These are phyloP conservation scores for Pristionchus mayeri DNA, from an alignment of 2,888 invertebrate genomes.

Conservation along the genomic window DNA sequence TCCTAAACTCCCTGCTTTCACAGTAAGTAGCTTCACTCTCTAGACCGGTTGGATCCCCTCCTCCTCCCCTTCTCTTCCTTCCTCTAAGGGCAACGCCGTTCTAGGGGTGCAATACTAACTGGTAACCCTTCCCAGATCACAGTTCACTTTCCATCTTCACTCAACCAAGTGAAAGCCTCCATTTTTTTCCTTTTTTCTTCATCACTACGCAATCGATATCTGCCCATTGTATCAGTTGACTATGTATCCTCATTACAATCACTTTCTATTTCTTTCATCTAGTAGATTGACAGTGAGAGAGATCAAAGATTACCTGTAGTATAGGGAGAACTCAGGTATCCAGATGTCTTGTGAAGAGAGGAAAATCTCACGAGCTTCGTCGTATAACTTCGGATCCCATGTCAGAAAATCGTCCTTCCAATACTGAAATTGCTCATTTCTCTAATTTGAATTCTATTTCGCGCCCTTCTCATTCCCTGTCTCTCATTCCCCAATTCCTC, in stretches of 20 bases:
- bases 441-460: neutral
- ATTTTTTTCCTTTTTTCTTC: neutral
- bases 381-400: constrained; percentile 75
- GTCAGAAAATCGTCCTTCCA: constrained; percentile 75
- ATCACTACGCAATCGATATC: neutral
- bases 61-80: neutral
- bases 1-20: neutral
- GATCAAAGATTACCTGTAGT: constrained; percentile 65
- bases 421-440: constrained; percentile 66
- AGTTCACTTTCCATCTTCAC: neutral
- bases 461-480: neutral
- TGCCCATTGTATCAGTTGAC: neutral
- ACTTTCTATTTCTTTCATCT: neutral
- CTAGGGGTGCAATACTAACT: constrained; percentile 18
- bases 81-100: constrained; percentile 34
- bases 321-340: constrained; percentile 75
- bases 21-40: constrained; percentile 36
- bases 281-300: neutral
- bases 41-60: constrained; percentile 27
- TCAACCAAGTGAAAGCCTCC: neutral
- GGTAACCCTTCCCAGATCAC: constrained; percentile 7
- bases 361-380: constrained; percentile 74
- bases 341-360: constrained; percentile 72
- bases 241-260: neutral
- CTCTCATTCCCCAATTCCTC: neutral